Base-by-base conservation (phyloP, 2,797 vertebrate genomes). In the Chaetophractus vellerosus region DNA sequence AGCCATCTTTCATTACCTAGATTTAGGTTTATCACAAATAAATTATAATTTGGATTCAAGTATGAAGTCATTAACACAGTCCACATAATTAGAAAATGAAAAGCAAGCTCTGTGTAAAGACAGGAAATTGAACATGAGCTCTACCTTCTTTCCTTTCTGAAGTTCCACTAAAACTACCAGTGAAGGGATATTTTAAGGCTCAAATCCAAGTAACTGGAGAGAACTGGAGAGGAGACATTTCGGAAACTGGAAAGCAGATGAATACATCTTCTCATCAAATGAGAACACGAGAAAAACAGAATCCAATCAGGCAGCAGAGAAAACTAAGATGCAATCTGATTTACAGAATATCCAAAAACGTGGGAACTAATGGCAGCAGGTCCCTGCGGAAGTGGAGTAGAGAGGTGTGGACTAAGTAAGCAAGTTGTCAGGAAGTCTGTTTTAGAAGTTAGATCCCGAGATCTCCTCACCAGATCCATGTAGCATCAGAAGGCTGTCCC, bases 11-110 rank as follows among this genome's bases (percentile, higher is more conserved):
- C 50, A 83, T 24, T 79, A 78, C 59, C 12, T 36, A 88, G 48
- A 86, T 92, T 95, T 82, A 90, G 45, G 72, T 69, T 9, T 71
- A 93, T 90, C 64, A 90, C 80, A 97, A 97, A 85, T 90, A 93
- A 95, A 85, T 94, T 87, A 84, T 76, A 88, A 94, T 41, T 55
- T 88, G 74, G 24, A 78, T 31, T 95, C 33, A 95, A n/a, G 66
- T 91, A 91, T 15, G 31, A 93, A 90, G 31, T n/a, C 55, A 84
- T 81, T 84, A 91, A 92, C 79, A 92, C 9, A 80, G 9, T 95
- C 92, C 8, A 48, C 23, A 71, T 64, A 91, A 91, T 91, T 69
- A 87, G 83, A 94, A 95, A 95, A 76, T 72, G 31, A 95, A 92
- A 96, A 82, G 15, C 26, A 90, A 45, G 8, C 50, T 79, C 84